These are phyloP conservation scores for Porites lutea DNA, from an alignment of 64 coral and sea anemone species.

Conservation along the genomic window DNA sequence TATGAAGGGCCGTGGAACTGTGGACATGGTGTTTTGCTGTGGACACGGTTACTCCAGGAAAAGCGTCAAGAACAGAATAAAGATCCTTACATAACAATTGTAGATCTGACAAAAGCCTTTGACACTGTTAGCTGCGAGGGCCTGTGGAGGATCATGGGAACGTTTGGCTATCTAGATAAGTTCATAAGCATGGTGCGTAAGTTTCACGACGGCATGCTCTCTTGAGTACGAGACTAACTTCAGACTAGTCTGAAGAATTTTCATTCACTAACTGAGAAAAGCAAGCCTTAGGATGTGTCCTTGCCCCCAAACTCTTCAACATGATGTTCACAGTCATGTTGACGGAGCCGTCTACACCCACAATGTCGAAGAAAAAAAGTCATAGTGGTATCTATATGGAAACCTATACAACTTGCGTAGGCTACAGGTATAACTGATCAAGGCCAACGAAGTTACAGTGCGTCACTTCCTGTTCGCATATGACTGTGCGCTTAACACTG, in stretches of 20 bases:
- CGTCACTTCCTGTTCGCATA: conserved; percentile 25
- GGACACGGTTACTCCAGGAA: conserved; percentile 4
- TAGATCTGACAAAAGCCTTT: conserved; percentile 24
- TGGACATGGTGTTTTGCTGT: conserved; percentile 37
- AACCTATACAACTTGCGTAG: not conserved
- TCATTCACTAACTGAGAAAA: not conserved
- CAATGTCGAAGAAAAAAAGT: too few species aligned
- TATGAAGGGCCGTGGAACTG: not conserved
- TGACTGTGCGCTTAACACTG: conserved; percentile 6
- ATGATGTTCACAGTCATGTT: conserved; percentile 15
- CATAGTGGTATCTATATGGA: not conserved
- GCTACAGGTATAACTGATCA: not conserved
- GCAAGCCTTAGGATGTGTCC: not conserved
- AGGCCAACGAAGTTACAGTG: not conserved
- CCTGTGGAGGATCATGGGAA: conserved; percentile 9
- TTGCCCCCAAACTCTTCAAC: not conserved
- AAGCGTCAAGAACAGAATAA: conserved; percentile 13
- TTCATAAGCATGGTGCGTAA: conserved; percentile 6
- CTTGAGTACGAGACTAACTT: not conserved
- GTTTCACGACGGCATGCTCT: conserved; percentile 28
- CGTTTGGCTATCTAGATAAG: not conserved
- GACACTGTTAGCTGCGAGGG: conserved; percentile 19
- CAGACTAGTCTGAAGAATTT: not conserved
- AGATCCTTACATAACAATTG: not conserved
- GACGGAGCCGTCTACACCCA: conserved; percentile 15